A percentile compares a stretch with the other conserved stretches of the same genome.
phyloP scores from a whole-genome alignment of 2,888 invertebrate genomes.

The Drosophila neonasuta region DNA sequence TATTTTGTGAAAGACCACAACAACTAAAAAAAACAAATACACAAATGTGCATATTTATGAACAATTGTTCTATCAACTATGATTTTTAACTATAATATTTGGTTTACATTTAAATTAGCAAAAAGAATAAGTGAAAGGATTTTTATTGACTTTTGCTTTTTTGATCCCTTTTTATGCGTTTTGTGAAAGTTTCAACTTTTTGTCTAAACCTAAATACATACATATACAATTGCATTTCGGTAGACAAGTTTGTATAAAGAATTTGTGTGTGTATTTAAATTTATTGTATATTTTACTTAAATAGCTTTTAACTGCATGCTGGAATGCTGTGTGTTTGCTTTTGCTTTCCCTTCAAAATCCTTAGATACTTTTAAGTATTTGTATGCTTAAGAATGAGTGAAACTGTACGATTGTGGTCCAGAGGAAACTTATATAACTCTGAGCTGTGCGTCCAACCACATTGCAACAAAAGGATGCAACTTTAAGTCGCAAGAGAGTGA shows the following conservation, averaged over 20 bases:
- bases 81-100: slow-evolving; percentile 36
- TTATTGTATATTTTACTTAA: slow-evolving; percentile 3
- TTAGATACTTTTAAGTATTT: slow-evolving; percentile 25
- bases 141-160: slow-evolving; percentile 39
- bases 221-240: slow-evolving; percentile 6
- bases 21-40: not conserved
- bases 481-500: not conserved
- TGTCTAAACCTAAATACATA: slow-evolving; percentile 11
- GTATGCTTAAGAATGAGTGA: not conserved
- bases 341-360: slow-evolving; percentile 32
- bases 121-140: slow-evolving; percentile 8
- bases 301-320: slow-evolving; percentile 44
- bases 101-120: slow-evolving; percentile 18
- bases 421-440: slow-evolving; percentile 9
- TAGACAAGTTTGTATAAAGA: slow-evolving; percentile 10
- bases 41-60: slow-evolving; percentile 24
- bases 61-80: slow-evolving; percentile 17
- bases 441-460: not conserved
- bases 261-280: not conserved
- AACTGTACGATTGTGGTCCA: slow-evolving; percentile 18
- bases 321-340: slow-evolving; percentile 48
- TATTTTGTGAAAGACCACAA: slow-evolving; percentile 2
- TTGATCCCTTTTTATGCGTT: slow-evolving; percentile 13
- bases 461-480: not conserved
- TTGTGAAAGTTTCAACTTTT: slow-evolving; percentile 19